phyloP scores from a whole-genome alignment of 1,140 invertebrate species.

The Prorops nasuta region DNA sequence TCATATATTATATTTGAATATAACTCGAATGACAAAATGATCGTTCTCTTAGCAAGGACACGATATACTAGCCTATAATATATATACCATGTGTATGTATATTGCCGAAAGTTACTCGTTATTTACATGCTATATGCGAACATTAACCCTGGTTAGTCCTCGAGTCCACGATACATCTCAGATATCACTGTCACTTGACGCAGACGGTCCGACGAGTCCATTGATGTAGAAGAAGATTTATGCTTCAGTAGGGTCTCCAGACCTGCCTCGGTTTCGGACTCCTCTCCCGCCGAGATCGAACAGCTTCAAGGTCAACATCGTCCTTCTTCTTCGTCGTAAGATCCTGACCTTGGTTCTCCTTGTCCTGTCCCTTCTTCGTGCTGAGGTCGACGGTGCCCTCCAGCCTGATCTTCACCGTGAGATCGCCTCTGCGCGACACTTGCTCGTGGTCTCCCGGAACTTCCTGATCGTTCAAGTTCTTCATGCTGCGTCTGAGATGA shows the following conservation, averaged over 20 bases:
- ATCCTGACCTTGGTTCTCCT: conserved; percentile 52
- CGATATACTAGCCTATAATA: conserved; percentile 22
- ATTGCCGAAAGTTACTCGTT: conserved; percentile 21
- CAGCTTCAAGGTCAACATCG: conserved; percentile 35
- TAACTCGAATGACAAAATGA: no score
- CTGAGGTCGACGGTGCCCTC: conserved; percentile 51
- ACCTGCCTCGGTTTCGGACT: conserved; percentile 53
- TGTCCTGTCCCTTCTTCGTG: conserved; percentile 45
- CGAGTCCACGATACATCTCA: conserved; percentile 33
- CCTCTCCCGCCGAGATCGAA: conserved; percentile 41
- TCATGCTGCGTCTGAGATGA: conserved; percentile 41
- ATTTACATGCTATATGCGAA: conserved; percentile 47
- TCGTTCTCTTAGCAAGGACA: no score
- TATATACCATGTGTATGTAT: conserved; percentile 8
- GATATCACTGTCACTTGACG: background rate
- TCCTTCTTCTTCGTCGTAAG: conserved; percentile 46
- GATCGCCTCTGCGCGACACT: conserved; percentile 22
- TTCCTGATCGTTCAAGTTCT: conserved; percentile 45
- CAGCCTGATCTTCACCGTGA: conserved; percentile 46
- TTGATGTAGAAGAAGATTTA: no score
- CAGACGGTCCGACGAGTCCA: no score
- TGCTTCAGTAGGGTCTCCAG: conserved; percentile 55
- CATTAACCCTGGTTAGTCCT: conserved; percentile 57
- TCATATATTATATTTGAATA: no score
- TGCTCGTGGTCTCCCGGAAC: conserved; percentile 31